phyloP scores from a whole-genome alignment of 1,140 invertebrate species.

The Catajapyx aquilonaris region DNA sequence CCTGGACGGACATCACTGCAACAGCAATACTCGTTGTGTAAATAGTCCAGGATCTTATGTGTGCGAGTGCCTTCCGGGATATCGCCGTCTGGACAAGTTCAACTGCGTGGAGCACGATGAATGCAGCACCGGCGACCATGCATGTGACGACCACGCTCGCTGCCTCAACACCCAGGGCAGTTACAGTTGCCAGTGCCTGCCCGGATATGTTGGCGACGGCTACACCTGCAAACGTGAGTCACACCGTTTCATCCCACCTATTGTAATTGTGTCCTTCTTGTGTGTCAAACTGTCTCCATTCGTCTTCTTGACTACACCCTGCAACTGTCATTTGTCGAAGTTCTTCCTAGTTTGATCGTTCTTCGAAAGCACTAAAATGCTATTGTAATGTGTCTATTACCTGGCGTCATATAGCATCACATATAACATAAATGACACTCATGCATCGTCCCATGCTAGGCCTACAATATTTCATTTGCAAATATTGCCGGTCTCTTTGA shows the following conservation, averaged over 20 bases:
- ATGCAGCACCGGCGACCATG: conserved; percentile 40
- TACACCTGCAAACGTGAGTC: conserved; percentile 54
- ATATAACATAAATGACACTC: too few species aligned
- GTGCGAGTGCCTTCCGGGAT: conserved; percentile 63
- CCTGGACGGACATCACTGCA: conserved; percentile 54
- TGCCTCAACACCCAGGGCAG: conserved; percentile 71
- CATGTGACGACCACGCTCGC: conserved; percentile 51
- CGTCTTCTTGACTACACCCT: neutral
- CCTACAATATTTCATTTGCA: too few species aligned
- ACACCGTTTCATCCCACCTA: too few species aligned
- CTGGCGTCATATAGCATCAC: too few species aligned
- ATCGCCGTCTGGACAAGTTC: conserved; percentile 47
- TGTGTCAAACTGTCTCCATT: neutral
- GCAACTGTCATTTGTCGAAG: neutral
- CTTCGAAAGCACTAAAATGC: too few species aligned
- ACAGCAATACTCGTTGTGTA: conserved; percentile 53
- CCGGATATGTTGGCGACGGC: conserved; percentile 66
- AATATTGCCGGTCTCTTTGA: too few species aligned
- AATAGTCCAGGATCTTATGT: conserved; percentile 57
- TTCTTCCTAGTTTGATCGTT: neutral
- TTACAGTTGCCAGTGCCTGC: conserved; percentile 58
- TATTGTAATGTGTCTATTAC: too few species aligned
- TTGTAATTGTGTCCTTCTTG: conserved; percentile 1
- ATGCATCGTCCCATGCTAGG: too few species aligned
- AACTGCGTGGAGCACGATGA: conserved; percentile 66